Conservation (phyloP, 2,113 vertebrate genomes). For the Miniopterus natalensis region DNA sequence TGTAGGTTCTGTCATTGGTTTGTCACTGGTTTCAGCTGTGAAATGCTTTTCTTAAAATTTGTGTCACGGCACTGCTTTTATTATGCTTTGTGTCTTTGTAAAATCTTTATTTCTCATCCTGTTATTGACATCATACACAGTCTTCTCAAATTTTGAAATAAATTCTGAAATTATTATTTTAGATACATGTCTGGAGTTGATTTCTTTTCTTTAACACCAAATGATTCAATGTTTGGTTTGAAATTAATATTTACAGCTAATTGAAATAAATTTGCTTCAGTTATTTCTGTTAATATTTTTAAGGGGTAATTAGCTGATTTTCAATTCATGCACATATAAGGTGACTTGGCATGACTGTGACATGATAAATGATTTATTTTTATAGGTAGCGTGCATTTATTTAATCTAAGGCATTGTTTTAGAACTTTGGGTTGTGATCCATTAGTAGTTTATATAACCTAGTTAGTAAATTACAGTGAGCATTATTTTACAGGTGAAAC, state of each 20-base stretch:
- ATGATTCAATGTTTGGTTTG: constrained; percentile 33
- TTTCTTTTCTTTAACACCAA: constrained; percentile 2
- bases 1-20: background rate
- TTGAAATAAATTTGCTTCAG: constrained; percentile 19
- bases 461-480: background rate
- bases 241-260: constrained; percentile 29
- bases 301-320: background rate
- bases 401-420: constrained; percentile 33
- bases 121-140: background rate
- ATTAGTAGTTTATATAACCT: background rate
- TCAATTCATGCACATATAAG: background rate
- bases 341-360: background rate
- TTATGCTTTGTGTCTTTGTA: constrained; percentile 38
- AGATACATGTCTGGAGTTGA: background rate
- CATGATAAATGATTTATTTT: background rate
- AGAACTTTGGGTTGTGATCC: background rate
- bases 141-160: constrained; percentile 43
- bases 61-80: background rate
- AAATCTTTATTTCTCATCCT: constrained; percentile 37
- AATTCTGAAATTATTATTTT: constrained; percentile 58
- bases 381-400: background rate
- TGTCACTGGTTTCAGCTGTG: background rate
- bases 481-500: constrained; percentile 27
- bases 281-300: background rate
- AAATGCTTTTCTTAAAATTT: constrained; percentile 56